Conservation (phyloP, 2,113 vertebrate species). For the Genyomyrus donnyi region DNA sequence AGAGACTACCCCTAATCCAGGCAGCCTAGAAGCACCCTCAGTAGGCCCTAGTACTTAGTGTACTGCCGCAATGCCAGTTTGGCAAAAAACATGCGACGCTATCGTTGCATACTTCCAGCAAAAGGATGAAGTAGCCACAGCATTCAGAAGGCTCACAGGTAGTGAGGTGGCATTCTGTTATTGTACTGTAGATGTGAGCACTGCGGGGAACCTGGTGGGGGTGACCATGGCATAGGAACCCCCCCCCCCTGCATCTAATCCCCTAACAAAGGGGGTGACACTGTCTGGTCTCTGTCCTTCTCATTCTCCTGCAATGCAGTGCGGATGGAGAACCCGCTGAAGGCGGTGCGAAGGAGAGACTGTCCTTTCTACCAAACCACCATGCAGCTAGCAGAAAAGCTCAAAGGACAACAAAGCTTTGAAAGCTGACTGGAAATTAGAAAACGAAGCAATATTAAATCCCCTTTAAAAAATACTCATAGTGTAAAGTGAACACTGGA, state of each 20-base stretch:
- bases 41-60: neutral
- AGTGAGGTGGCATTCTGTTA: neutral
- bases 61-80: neutral
- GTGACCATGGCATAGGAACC: neutral
- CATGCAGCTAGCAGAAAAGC: neutral
- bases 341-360: neutral
- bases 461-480: neutral
- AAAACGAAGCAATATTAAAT: conserved; percentile 5
- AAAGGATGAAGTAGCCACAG: neutral
- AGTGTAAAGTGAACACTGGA: neutral
- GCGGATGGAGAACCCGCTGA: neutral
- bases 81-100: neutral
- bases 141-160: neutral
- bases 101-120: neutral
- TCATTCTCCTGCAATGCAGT: neutral
- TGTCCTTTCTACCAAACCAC: neutral
- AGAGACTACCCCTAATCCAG: neutral
- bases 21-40: neutral
- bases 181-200: neutral
- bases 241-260: neutral
- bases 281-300: neutral
- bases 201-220: neutral
- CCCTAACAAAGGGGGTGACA: neutral
- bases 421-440: neutral
- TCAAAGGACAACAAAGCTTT: neutral